Percentiles rank a stretch among this genome's conserved stretches.
phyloP scores from a whole-genome alignment of 2,113 vertebrate species.

The Heterotilapia buettikoferi region DNA sequence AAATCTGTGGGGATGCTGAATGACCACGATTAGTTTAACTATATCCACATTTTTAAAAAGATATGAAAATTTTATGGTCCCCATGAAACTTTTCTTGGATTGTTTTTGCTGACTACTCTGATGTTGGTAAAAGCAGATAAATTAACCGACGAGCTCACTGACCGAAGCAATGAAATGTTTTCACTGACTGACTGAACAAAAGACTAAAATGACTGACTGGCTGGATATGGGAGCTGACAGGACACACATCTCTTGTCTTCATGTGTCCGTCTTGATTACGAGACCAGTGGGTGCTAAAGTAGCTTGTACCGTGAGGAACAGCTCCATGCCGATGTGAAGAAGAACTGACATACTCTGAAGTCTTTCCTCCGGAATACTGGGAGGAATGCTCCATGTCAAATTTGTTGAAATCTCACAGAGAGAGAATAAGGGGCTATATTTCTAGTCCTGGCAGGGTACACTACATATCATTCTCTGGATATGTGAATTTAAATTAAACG shows the following conservation, averaged over 20 bases:
- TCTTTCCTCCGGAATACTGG: background rate
- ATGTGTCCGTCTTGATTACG: conserved; percentile 40
- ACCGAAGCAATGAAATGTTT: conserved; percentile 18
- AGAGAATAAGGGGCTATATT: background rate
- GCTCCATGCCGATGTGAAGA: background rate
- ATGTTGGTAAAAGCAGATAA: background rate
- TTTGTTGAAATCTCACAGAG: background rate
- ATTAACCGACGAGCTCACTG: background rate
- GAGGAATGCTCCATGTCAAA: background rate
- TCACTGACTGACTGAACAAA: conserved; percentile 16
- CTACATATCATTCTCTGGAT: background rate
- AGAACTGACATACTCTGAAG: conserved; percentile 20
- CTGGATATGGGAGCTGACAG: conserved; percentile 50
- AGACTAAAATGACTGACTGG: conserved; percentile 45
- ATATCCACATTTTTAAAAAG: background rate
- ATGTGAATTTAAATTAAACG: background rate
- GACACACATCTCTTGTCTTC: conserved; percentile 10
- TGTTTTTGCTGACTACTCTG: background rate
- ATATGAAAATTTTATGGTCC: background rate
- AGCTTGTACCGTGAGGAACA: background rate
- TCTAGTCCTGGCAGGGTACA: background rate
- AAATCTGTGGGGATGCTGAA: background rate
- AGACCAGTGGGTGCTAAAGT: conserved; percentile 5
- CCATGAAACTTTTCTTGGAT: background rate
- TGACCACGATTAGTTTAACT: background rate